These are phyloP conservation scores for Rhizomys pruinosus DNA, from an alignment of 2,113 vertebrate genomes.

Conservation along the genomic window DNA sequence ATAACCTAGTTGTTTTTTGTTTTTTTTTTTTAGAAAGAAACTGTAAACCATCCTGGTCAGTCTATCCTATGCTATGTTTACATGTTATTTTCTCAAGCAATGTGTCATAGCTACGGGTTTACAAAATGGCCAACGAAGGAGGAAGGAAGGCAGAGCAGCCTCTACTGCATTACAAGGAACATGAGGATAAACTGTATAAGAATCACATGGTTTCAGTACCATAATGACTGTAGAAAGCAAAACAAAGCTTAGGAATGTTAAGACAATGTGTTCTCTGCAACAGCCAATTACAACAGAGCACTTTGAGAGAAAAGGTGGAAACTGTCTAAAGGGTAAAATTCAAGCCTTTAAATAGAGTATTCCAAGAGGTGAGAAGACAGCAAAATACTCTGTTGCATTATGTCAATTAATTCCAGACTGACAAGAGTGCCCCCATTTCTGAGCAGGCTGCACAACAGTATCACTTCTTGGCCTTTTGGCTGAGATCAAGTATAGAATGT, in stretches of 20 bases:
- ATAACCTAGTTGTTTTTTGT: constrained; percentile 81
- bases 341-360: constrained; percentile 43
- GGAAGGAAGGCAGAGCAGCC: constrained; percentile 77
- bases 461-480: not conserved
- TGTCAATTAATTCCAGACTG: not conserved
- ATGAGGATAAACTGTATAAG: constrained; percentile 61
- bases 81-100: constrained; percentile 70
- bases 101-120: constrained; percentile 76
- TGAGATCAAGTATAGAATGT: constrained; percentile 7
- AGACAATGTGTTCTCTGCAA: constrained; percentile 50
- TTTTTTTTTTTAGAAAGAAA: constrained; percentile 46
- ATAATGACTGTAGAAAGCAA: not conserved
- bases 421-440: constrained; percentile 47
- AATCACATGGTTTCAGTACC: not conserved
- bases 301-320: constrained; percentile 20
- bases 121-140: constrained; percentile 79
- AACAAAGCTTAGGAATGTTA: constrained; percentile 36
- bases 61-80: constrained; percentile 70
- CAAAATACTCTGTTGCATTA: constrained; percentile 28
- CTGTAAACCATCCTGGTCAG: constrained; percentile 75
- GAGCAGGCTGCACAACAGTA: constrained; percentile 26
- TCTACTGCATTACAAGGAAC: constrained; percentile 75
- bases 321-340: not conserved
- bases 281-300: constrained; percentile 45
- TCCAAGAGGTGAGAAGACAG: constrained; percentile 48